These are phyloP conservation scores for Drosophila anomalata DNA, from an alignment of 2,888 invertebrate species.

Conservation along the genomic window DNA sequence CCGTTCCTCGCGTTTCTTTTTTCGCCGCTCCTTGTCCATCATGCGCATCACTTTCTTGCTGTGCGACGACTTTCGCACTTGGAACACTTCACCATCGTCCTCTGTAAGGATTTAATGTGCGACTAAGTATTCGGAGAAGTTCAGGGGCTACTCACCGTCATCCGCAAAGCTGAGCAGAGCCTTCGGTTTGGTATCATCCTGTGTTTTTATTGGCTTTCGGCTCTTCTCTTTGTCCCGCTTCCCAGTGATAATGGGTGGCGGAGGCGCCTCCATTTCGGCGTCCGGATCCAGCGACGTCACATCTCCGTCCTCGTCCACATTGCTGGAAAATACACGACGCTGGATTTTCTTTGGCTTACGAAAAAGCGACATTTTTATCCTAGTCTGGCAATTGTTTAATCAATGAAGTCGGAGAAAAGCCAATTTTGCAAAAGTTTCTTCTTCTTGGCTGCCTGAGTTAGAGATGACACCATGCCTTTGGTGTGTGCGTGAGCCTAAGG, in stretches of 20 bases:
- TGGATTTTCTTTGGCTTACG: constrained; percentile 95
- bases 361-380: constrained; percentile 89
- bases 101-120: constrained; percentile 73
- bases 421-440: constrained; percentile 31
- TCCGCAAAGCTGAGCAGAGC: constrained; percentile 92
- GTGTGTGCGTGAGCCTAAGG: not conserved
- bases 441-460: constrained; percentile 21
- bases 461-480: constrained; percentile 10
- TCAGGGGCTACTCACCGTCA: constrained; percentile 85
- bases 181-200: constrained; percentile 83
- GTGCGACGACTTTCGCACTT: constrained; percentile 97
- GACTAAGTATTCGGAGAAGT: not conserved
- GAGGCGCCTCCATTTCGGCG: constrained; percentile 58
- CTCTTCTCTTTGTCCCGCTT: constrained; percentile 64
- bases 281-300: constrained; percentile 82
- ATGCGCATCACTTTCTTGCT: constrained; percentile 95
- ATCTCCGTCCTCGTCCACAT: constrained; percentile 88
- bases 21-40: constrained; percentile 89
- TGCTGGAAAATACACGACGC: constrained; percentile 89
- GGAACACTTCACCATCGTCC: constrained; percentile 95
- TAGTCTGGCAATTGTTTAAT: constrained; percentile 26
- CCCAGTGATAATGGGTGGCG: constrained; percentile 59
- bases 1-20: constrained; percentile 81
- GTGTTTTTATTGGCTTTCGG: constrained; percentile 66
- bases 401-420: constrained; percentile 27